Evolutionary conservation across 2,797 vertebrate genomes (phyloP).

Genomic region (Cryptoblepharus egeriae): DNA sequence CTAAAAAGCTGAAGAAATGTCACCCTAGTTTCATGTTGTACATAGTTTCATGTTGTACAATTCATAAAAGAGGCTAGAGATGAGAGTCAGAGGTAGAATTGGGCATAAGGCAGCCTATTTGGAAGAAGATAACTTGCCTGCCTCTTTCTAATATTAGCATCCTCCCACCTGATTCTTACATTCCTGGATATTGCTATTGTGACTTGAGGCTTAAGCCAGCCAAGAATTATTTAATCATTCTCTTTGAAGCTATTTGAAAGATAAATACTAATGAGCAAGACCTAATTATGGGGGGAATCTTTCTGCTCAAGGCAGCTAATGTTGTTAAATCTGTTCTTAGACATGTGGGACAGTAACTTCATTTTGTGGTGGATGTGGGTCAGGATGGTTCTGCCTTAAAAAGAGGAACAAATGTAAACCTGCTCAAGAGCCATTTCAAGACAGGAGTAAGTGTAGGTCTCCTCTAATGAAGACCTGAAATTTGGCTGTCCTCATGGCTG

Average conservation of each 20-base stretch:
- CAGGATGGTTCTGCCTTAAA: not conserved
- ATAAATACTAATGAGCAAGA: not conserved
- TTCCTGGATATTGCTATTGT: not conserved
- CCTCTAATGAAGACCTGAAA: not conserved
- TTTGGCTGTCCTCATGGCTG: not conserved
- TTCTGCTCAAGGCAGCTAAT: not conserved
- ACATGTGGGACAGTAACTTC: no score
- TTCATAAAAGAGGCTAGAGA: not conserved
- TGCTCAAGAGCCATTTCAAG: not conserved
- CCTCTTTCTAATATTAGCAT: not conserved
- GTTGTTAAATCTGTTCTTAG: not conserved
- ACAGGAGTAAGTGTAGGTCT: not conserved
- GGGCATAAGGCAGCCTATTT: not conserved
- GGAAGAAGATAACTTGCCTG: not conserved
- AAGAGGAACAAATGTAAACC: not conserved
- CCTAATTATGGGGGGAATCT: not conserved
- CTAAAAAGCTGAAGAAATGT: not conserved
- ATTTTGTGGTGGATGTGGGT: not conserved
- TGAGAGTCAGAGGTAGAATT: not conserved
- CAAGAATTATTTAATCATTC: not conserved
- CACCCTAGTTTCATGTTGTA: not conserved
- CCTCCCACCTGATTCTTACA: not conserved
- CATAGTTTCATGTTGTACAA: not conserved
- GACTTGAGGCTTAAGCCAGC: not conserved
- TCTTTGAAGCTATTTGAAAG: constrained; percentile 6